Base-by-base conservation (phyloP, 2,888 invertebrate genomes). In the Chouioia cunea region DNA sequence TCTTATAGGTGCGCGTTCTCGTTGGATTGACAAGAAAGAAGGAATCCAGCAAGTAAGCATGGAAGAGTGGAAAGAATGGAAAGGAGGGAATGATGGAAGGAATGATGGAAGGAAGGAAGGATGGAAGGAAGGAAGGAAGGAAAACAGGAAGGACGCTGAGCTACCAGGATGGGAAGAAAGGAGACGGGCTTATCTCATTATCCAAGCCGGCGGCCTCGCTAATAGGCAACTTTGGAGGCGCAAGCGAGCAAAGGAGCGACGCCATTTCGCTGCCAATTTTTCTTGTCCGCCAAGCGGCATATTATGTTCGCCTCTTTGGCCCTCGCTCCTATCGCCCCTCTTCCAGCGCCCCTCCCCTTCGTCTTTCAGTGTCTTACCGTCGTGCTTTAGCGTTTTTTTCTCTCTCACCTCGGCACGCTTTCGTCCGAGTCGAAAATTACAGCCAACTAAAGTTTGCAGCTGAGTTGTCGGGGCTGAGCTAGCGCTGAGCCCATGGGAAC, bases 201-300 rank as follows among this genome's bases (percentile, higher is more conserved):
- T 22, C 52, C 65, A 46, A n/a, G 65, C 60, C 58, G 44, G 69
- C 58, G 54, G 48, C 58, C 58, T 23, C 65, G 53, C 50, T 60
- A 59, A 57, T 53, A 59, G 65, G 54, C 48, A 68, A 47, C 43
- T 20, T 36, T 6, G 36, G 36, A 36, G 36, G 36, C 27, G 23
- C n/a, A 1, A 18, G 57, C 16, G 57, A 47, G 36, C 36, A 68
- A 66, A 67, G 58, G 44, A 66, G 57, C 67, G 69, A 50, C 64
- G 56, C 65, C 70, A 73, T 66, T 74, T 74, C 68, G 63, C 75
- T 73, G 76, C 68, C 76, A 77, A 77, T 79, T 77, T 79, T 77
- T 79, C 76, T 76, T 74, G 76, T 69, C 74, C 75, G 75, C 76
- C 77, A 75, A 76, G 74, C 78, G 76, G 74, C 77, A 79, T 79